These are phyloP conservation scores for Eledona agricola DNA, from an alignment of 2,888 invertebrate species.

Conservation along the genomic window DNA sequence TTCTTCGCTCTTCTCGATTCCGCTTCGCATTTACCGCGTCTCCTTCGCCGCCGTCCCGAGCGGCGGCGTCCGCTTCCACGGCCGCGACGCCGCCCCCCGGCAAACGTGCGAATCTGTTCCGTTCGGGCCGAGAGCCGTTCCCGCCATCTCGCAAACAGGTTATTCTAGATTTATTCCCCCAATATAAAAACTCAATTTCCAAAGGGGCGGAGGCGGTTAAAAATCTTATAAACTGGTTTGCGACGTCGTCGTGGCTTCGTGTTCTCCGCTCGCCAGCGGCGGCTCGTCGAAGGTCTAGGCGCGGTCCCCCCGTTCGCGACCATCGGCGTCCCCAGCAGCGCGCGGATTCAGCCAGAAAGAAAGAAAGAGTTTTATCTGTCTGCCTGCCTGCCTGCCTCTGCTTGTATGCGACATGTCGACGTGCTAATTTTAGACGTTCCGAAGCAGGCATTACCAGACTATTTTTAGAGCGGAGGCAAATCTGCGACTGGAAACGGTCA, in stretches of 20 bases:
- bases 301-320: no score
- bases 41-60: no score
- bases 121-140: slow-evolving; percentile 40
- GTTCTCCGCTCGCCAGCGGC: slow-evolving; percentile 32
- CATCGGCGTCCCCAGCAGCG: no score
- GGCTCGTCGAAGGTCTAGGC: slow-evolving; percentile 22
- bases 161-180: slow-evolving; percentile 57
- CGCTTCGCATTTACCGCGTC: slow-evolving; percentile 22
- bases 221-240: slow-evolving; percentile 56
- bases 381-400: no score
- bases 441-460: no score
- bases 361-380: no score
- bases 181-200: slow-evolving; percentile 55
- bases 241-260: slow-evolving; percentile 10
- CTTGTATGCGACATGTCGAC: no score
- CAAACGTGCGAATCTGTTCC: slow-evolving; percentile 50
- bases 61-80: no score
- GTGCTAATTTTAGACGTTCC: no score
- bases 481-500: no score
- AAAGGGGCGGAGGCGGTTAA: slow-evolving; percentile 62
- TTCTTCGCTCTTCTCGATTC: slow-evolving; percentile 29
- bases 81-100: neutral
- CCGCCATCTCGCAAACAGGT: slow-evolving; percentile 57
- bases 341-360: no score
- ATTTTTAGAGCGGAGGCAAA: no score